Evolutionary conservation across 2,797 vertebrate species (phyloP).

Genomic region (Microcaecilia unicolor): DNA sequence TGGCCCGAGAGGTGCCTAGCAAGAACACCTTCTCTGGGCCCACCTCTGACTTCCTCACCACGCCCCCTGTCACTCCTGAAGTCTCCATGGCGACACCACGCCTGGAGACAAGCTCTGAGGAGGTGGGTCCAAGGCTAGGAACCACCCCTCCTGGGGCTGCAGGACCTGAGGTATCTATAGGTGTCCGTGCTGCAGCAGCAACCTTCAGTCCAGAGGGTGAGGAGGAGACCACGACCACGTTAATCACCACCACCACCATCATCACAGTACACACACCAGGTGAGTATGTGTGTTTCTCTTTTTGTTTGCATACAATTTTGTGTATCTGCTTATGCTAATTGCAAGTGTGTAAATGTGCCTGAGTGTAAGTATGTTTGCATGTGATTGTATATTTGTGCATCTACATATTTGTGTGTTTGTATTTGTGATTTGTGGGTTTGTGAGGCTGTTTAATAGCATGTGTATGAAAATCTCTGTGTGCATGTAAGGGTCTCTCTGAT

Average conservation of each 20-base stretch:
- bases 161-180: constrained; percentile 21
- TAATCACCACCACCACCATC: constrained; percentile 87
- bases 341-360: too few species aligned
- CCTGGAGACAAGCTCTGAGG: constrained; percentile 21
- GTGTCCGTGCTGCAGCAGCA: constrained; percentile 34
- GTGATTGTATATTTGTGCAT: too few species aligned
- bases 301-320: too few species aligned
- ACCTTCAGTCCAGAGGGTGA: constrained; percentile 53
- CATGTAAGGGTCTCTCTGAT: too few species aligned
- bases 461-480: too few species aligned
- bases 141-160: constrained; percentile 35
- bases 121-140: constrained; percentile 29
- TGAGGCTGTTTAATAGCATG: too few species aligned
- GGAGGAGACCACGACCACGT: constrained; percentile 83
- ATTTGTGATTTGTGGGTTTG: too few species aligned
- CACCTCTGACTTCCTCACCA: constrained; percentile 3
- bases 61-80: constrained; percentile 4
- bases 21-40: neutral
- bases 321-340: too few species aligned
- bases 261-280: constrained; percentile 85
- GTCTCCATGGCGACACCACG: constrained; percentile 30
- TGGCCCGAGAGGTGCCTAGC: too few species aligned
- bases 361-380: too few species aligned
- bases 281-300: too few species aligned
- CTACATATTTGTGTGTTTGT: too few species aligned